Evolutionary conservation across 2,888 invertebrate species (phyloP), one percentile per base, ranked within the genome.

Genomic region (Zaprionus obscuricornis): DNA sequence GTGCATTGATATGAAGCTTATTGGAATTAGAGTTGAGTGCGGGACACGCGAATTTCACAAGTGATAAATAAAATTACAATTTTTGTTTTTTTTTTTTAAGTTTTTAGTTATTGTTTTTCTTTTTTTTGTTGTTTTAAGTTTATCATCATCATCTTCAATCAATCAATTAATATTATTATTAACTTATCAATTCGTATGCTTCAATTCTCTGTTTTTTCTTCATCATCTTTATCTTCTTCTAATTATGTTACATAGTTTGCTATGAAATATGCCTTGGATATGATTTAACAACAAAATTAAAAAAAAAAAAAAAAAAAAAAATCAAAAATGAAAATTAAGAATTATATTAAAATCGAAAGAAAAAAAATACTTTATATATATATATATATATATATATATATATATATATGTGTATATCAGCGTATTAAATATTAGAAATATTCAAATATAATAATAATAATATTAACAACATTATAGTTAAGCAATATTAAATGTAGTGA

Each of bases 391-490:
- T 29, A 27, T 29, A 24, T 56, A 55, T 33, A 10, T 47, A 17
- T 6, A 34, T 10, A 27, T 24, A 46, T 39, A 20, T 52, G 7
- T 49, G 62, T 64, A 50, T 57, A 18, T 62, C 62, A 55, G 55
- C 62, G 55, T 57, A 71, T 82, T 74, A 82, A 63, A 59, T 70
- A 81, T 81, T 65, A 76, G 29, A 66, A 67, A 74, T 71, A 76
- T 81, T 62, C 74, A 81, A 79, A 77, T 82, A 75, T 64, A 67
- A 69, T 77, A 79, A 76, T 76, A 83, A 83, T 83, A 83, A 83
- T 83, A 83, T 79, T 79, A 79, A 85, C 85, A 79, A 85, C 79
- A 74, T 69, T 74, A 74, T 26, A 72, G 65, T 79, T 72, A 77
- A 63, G 72, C 49, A 39, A 55, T 66, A 56, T 52, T 66, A 57